These are phyloP conservation scores for Heterodera filipjevi DNA, from an alignment of 2,888 invertebrate species.

Conservation along the genomic window DNA sequence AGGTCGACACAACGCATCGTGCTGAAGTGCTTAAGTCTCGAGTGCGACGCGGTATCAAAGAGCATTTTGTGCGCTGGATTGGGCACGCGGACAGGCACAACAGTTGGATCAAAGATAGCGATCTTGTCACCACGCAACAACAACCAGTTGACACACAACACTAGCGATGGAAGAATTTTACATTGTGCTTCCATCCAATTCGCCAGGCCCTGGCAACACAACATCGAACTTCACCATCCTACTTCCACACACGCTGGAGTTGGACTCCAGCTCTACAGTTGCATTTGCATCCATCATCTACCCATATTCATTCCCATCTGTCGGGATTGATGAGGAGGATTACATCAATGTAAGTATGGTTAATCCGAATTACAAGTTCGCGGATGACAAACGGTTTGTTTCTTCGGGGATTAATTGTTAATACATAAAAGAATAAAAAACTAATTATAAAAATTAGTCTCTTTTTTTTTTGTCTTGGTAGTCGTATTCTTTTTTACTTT, in stretches of 20 bases:
- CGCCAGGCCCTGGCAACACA: background rate
- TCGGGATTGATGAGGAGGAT: background rate
- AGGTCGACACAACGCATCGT: background rate
- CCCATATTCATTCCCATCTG: background rate
- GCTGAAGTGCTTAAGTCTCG: conserved; percentile 11
- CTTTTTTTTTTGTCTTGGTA: too few relatives aligned
- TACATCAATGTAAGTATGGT: background rate
- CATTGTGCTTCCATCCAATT: background rate
- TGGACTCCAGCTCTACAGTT: background rate
- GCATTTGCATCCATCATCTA: background rate
- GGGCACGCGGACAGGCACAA: background rate
- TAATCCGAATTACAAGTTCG: background rate
- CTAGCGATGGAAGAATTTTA: conserved; percentile 4
- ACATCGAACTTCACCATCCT: background rate
- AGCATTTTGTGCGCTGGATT: conserved; percentile 11
- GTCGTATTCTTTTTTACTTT: too few relatives aligned
- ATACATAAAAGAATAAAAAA: too few relatives aligned
- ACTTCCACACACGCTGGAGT: background rate
- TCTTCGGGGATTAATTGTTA: too few relatives aligned
- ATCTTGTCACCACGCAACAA: too few relatives aligned
- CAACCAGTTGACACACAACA: too few relatives aligned
- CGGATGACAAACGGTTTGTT: background rate
- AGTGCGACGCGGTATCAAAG: background rate
- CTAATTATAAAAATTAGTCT: too few relatives aligned
- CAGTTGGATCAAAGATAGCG: background rate